Base-by-base conservation (phyloP, 2,113 vertebrate species). In the Ageneiosus marmoratus region DNA sequence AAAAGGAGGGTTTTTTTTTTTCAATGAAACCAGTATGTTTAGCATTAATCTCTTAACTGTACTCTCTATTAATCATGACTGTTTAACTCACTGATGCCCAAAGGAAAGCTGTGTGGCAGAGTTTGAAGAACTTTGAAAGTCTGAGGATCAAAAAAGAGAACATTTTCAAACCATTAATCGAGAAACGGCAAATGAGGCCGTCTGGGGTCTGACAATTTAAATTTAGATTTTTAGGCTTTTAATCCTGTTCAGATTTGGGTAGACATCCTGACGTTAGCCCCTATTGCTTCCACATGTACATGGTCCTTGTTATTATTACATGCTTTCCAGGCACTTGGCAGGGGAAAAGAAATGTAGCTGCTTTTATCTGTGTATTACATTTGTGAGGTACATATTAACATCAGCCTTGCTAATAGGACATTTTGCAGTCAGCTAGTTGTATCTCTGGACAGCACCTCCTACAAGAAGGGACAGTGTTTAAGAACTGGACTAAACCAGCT, bases 191-290 rank as follows among this genome's bases (percentile, higher is more conserved):
- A 62, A 22, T 44, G 10, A 67, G 32, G 13, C 67, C 29, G 22
- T 15, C 67, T 24, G 22, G 37, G 16, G 29, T 29, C 53, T 56
- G n/a, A 58, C 51, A 6, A 53, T 34, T 11, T 72, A 44, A 56
- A 56, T 70, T 50, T 46, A 56, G 67, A 73, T 11, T 41, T 53
- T 67, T 22, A 67, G 51, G 16, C 29, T 83, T 76, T 65, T 58
- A 34, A 41, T 77, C 60, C 24, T 27, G n/a, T 69, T 83, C n/a
- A 63, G 75, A 65, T 82, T 50, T 41, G 50, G 32, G 32, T n/a
- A 53, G 48, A 67, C 32, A 67, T 83, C 73, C 50, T 83, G 82
- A 60, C 32, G 27, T 78, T 78, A 86, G 74, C 79, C 41, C 62
- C 67, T 80, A 65, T 55, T 83, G 56, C 65, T 70, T 73, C 81